Evolutionary conservation across 2,113 vertebrate species (phyloP).

Genomic region (Myodes glareolus): DNA sequence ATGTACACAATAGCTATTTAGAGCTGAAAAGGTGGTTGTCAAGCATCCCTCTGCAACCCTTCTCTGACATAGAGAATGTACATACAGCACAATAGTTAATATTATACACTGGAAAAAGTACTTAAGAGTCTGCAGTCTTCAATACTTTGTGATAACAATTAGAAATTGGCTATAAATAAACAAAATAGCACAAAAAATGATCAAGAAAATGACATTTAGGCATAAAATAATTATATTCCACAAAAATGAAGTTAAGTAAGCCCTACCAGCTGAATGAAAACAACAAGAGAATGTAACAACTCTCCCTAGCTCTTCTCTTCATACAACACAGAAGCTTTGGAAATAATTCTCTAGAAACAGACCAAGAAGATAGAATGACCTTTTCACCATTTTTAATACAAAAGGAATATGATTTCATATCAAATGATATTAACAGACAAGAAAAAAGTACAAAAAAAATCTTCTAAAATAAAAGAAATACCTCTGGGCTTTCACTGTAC

Average conservation of each 20-base stretch:
- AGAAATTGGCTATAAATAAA: conserved; percentile 84
- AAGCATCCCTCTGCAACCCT: conserved; percentile 90
- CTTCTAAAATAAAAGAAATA: conserved; percentile 21
- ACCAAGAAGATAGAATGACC: not conserved
- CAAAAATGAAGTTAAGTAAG: conserved; percentile 35
- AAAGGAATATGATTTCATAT: conserved; percentile 25
- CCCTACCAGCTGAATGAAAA: conserved; percentile 30
- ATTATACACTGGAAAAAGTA: conserved; percentile 89
- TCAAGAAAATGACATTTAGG: conserved; percentile 42
- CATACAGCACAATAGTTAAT: conserved; percentile 89
- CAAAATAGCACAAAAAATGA: conserved; percentile 63
- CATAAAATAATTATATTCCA: conserved; percentile 43
- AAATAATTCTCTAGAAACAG: not conserved
- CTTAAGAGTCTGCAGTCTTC: conserved; percentile 80
- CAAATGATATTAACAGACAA: not conserved
- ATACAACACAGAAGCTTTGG: not conserved
- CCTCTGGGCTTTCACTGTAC: not conserved
- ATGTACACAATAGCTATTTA: conserved; percentile 93
- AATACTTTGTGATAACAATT: conserved; percentile 79
- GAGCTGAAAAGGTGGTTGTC: conserved; percentile 90
- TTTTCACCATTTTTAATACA: not conserved
- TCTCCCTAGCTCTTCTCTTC: not conserved
- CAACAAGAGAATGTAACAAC: not conserved
- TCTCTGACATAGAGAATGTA: conserved; percentile 91
- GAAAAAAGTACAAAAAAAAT: conserved; percentile 26